Evolutionary conservation across 2,888 invertebrate genomes (phyloP), one percentile per base, ranked within the genome.

Genomic region (Rhagonycha fulva): DNA sequence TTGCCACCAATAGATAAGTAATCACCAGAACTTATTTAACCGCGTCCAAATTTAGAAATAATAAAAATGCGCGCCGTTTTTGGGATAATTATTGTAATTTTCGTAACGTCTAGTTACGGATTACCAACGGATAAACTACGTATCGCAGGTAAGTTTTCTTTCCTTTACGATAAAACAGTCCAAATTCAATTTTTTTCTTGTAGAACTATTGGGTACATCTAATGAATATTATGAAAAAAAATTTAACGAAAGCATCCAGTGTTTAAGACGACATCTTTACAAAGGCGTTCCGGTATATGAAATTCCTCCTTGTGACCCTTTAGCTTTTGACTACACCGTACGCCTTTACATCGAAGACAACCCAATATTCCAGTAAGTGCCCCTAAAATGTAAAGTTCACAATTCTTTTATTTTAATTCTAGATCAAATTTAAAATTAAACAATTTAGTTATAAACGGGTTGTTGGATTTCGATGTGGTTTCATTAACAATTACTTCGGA

Each of bases 281-380:
- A 26, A 23, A 0, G 70, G 70, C 14, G 10, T 61, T 62, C 12
- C 14, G 1, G 11, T 14, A 3, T 14, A n/a, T 19, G 62, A 61
- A 61, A 60, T 70, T 70, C 70, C 70, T 5, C 26, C 62, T 26
- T 61, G 60, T n/a, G 70, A 70, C 62, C 70, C 70, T 62, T 61
- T 61, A 19, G 61, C 14, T 1, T 24, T 70, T 26, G n/a, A 66
- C 9, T 12, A 60, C 3, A 14, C 19, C 12, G 19, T 47, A 12
- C 14, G 14, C 9, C 60, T 70, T 62, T 14, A 60, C 14, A 9
- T 60, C 12, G 60, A 60, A 24, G 62, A 26, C 24, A 66, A 66
- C 63, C 9, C 7, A 66, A 3, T 66, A 9, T 24, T 66, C 0
- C 26, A 66, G 63, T 24, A 26, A 63, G 63, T 12, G 4, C 4